Base-by-base conservation (phyloP, 1,140 invertebrate genomes). In the Plodia interpunctella region DNA sequence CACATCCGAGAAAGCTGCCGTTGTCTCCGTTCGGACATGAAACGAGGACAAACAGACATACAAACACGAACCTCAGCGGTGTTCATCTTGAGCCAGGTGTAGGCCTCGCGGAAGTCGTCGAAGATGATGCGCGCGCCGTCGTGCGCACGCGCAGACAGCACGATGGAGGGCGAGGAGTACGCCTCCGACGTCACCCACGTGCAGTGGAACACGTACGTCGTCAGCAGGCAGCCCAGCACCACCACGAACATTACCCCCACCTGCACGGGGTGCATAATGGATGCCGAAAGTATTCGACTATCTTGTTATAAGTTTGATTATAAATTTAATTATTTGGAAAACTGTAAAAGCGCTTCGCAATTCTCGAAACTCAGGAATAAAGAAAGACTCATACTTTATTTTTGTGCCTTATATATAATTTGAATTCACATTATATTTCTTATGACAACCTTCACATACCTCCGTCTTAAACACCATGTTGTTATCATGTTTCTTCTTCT, bases 171-270 rank as follows among this genome's bases (percentile, higher is more conserved):
- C 65, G 97, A 98, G 67, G 97, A 98, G 91, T 99, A 99, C 2
- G 98, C 98, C 90, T 99, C 97, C 5, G 97, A 97, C n/a, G 98
- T 99, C 0, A 99, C 98, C 98, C 98, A 99, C n/a, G 97, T 98
- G 88, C 98, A 99, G 85, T 99, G 98, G 78, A 97, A 93, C 51
- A 97, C 97, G 86, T 99, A 99, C 15, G 96, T 96, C 19, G 97
- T 92, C 28, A 99, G 92, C 78, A 99, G 93, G 25, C 95, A 90
- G 28, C 94, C 95, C 84, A 99, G 94, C 60, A 98, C 91, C 13
- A 92, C 90, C 18, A 99, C 94, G 90, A 99, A 98, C 49, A 94
- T 89, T 30, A 94, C 94, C 5, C 97, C 96, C 70, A 98, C 94
- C 94, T 96, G 87, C 30, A n/a, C 15, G 5, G 52, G 0, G 25